These are phyloP conservation scores for Artibeus lituratus DNA, from an alignment of 2,797 vertebrate species.

Conservation along the genomic window DNA sequence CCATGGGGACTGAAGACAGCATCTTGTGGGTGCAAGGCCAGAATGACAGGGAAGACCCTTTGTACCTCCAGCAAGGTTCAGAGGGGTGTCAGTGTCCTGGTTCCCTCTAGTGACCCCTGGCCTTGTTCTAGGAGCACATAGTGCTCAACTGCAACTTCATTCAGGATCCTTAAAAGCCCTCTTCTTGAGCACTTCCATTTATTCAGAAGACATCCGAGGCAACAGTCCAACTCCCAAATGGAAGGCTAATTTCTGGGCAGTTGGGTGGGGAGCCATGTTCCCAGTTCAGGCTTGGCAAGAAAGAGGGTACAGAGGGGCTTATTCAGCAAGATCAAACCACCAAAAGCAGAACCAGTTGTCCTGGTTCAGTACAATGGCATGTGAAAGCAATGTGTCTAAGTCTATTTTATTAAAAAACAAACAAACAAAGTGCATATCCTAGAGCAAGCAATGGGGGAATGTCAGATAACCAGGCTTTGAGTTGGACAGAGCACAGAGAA, in stretches of 20 bases:
- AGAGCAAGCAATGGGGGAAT: rapidly evolving
- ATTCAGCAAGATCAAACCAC: background rate
- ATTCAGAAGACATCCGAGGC: background rate
- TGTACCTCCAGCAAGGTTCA: rapidly evolving
- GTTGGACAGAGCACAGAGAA: background rate
- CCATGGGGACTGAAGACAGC: background rate
- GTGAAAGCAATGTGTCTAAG: background rate
- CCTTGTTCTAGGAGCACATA: background rate
- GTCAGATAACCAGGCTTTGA: background rate
- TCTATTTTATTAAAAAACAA: background rate
- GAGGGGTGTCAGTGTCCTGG: background rate
- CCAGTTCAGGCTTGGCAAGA: background rate
- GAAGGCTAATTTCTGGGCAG: background rate
- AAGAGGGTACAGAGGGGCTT: too few relatives aligned
- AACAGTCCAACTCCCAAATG: background rate
- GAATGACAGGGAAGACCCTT: background rate
- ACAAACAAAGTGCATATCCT: background rate
- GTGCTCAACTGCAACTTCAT: background rate
- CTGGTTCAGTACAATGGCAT: background rate
- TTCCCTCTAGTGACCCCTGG: background rate
- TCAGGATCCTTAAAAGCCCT: background rate
- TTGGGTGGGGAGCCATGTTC: background rate
- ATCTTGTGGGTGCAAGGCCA: background rate
- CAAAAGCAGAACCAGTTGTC: background rate
- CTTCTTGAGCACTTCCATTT: background rate